Evolutionary conservation across 2,888 invertebrate species (phyloP).

Genomic region (Gibbula magus): DNA sequence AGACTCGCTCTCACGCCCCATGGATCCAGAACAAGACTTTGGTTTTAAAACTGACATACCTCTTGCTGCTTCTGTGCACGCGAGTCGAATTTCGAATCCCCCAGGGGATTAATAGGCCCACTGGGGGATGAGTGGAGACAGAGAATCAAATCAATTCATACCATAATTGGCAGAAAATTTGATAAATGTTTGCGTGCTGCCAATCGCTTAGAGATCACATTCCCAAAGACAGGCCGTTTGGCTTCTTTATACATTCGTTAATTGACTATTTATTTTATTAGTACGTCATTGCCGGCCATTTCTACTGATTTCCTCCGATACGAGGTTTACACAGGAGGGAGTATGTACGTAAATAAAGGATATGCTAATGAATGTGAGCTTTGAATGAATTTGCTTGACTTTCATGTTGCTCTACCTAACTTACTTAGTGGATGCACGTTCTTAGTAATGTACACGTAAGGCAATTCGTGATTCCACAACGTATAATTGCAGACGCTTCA

Average conservation of each 20-base stretch:
- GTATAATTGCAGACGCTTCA: too few relatives aligned
- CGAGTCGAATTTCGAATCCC: neutral
- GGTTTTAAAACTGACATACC: conserved; percentile 8
- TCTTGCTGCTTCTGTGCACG: neutral
- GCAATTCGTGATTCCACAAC: too few relatives aligned
- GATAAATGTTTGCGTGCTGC: neutral
- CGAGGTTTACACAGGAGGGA: too few relatives aligned
- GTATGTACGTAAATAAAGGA: too few relatives aligned
- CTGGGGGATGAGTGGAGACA: neutral
- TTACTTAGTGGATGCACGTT: too few relatives aligned
- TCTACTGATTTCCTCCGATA: neutral
- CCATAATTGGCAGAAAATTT: neutral
- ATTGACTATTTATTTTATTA: neutral
- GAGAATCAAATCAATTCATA: neutral
- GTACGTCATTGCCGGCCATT: neutral
- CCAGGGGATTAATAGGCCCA: neutral
- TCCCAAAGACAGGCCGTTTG: neutral
- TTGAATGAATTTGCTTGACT: too few relatives aligned
- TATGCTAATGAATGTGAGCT: too few relatives aligned
- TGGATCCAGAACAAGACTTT: neutral
- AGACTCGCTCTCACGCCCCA: neutral
- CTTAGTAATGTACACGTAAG: too few relatives aligned
- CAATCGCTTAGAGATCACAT: neutral
- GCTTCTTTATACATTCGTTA: neutral
- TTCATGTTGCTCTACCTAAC: too few relatives aligned